Conservation (phyloP, 2,888 invertebrate species). For the Cosmia pyralina region DNA sequence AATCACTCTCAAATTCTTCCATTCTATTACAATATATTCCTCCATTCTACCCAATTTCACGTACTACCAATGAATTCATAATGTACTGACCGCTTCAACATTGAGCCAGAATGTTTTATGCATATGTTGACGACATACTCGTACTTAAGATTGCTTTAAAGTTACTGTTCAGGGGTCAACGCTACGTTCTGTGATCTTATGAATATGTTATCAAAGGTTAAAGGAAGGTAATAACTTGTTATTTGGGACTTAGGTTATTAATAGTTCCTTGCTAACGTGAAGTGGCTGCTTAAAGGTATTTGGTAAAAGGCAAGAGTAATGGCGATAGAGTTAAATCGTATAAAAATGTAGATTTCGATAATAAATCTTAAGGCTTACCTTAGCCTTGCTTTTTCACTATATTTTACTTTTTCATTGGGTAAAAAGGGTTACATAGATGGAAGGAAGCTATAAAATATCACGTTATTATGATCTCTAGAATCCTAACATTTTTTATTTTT, state of each 20-base stretch:
- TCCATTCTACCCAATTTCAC: slow-evolving; percentile 34
- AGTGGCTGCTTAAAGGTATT: neutral
- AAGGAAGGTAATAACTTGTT: slow-evolving; percentile 3
- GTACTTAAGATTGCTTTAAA: slow-evolving; percentile 44
- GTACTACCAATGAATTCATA: slow-evolving; percentile 45
- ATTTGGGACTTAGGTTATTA: slow-evolving; percentile 19
- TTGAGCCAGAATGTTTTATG: slow-evolving; percentile 35
- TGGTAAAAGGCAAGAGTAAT: slow-evolving; percentile 9
- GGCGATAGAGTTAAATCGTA: neutral
- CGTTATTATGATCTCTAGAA: neutral
- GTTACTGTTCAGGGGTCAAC: slow-evolving; percentile 8
- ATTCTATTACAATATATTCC: slow-evolving; percentile 31
- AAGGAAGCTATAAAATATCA: neutral
- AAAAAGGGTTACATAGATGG: neutral
- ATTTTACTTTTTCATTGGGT: neutral
- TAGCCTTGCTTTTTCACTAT: neutral
- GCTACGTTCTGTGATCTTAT: slow-evolving; percentile 10
- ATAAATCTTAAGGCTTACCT: neutral
- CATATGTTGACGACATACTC: slow-evolving; percentile 23
- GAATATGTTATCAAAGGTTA: slow-evolving; percentile 40
- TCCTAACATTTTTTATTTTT: no score
- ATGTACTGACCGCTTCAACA: slow-evolving; percentile 37
- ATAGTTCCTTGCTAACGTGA: neutral
- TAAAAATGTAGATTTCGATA: slow-evolving; percentile 20
- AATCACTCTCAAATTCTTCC: slow-evolving; percentile 33